Base-by-base conservation (phyloP, 2,113 vertebrate genomes). In the Brachypodius melanocephalos region DNA sequence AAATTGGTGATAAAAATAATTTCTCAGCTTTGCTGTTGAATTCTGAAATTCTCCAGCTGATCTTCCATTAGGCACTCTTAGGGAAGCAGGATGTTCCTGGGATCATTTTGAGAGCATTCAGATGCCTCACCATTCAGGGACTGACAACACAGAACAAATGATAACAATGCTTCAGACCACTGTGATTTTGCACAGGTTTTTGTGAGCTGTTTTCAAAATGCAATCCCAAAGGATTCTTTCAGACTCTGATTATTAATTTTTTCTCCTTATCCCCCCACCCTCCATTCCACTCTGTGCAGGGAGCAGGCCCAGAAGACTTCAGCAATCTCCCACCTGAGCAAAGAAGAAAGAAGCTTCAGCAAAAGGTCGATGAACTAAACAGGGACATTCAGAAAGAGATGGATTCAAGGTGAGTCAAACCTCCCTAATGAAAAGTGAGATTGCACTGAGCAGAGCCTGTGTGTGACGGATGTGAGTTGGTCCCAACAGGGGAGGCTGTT, bases 291-390 rank as follows among this genome's bases (percentile, higher is more conserved):
- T 93, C 19, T 96, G 54, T 57, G n/a, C 96, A 99, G 99, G 99
- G 99, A 38, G 98, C 98, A 5, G 98, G 98, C n/a, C 99, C 99
- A 0, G 99, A 99, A 90, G 99, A 99, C 93, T 99, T 99, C 98
- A 99, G 99, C 98, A 98, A 99, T 96, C 98, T 99, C 63, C 99
- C 99, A 4, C 99, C 99, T 3, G 99, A 99, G 88, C 99, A 99
- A 93, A 98, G 99, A 65, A 98, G 99, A 95, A 99, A 99, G 97
- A 99, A 99, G 91, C 98, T 99, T 34, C 99, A 99, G 92, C 98
- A 98, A 40, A 99, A 99, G 94, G 98, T 99, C 0, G 99, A 99
- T 48, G 99, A 99, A 12, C 96, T 99, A 17, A 99, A 98, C 95
- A 99, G 97, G 89, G 99, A 99, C 71, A 99, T 99, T 76, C 99